A percentile compares a stretch with the other conserved stretches of the same genome.
Evolutionary conservation across 2,797 vertebrate species (phyloP).

Genomic region (Falco peregrinus): DNA sequence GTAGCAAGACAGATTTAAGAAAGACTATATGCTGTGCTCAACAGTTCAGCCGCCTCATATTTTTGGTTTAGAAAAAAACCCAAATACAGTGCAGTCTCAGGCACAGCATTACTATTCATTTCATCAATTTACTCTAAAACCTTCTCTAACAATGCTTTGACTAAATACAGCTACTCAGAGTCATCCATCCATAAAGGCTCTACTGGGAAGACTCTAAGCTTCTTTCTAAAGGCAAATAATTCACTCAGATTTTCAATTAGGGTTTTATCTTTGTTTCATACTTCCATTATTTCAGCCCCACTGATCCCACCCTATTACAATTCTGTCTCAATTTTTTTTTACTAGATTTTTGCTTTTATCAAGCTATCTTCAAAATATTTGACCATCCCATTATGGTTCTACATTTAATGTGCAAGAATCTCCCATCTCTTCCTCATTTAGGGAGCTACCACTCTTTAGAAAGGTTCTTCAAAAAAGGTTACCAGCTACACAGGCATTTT

Average conservation of each 20-base stretch:
- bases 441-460: neutral
- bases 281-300: neutral
- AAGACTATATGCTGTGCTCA: neutral
- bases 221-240: slow-evolving; percentile 1
- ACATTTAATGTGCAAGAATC: neutral
- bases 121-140: neutral
- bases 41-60: neutral
- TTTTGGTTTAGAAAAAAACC: neutral
- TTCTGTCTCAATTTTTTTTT: neutral
- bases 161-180: neutral
- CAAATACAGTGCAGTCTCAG: neutral
- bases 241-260: neutral
- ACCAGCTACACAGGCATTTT: neutral
- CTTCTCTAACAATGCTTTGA: neutral
- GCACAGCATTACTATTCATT: neutral
- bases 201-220: neutral
- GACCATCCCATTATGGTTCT: neutral
- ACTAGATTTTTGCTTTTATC: neutral
- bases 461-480: neutral
- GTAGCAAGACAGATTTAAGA: neutral
- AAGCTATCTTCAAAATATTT: neutral
- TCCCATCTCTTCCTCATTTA: neutral
- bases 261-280: neutral
- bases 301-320: neutral
- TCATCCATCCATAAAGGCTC: neutral